Evolutionary conservation across 2,797 vertebrate genomes (phyloP).

Genomic region (Knipowitschia caucasica): DNA sequence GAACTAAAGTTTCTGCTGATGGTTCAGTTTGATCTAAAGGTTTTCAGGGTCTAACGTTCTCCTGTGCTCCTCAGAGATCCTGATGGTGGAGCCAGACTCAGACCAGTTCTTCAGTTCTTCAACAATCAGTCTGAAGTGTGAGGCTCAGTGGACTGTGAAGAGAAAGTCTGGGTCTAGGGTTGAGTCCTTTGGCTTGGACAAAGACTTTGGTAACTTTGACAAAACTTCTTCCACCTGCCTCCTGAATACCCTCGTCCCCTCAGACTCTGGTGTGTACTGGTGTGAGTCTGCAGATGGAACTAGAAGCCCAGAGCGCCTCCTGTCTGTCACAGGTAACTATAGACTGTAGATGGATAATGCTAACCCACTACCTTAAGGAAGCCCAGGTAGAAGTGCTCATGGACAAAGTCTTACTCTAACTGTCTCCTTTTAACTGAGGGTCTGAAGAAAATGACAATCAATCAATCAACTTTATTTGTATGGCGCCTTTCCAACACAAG

Average conservation of each 20-base stretch:
- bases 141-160: neutral
- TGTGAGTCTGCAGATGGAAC: neutral
- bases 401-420: no score
- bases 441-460: no score
- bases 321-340: conserved; percentile 1
- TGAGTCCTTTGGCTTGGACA: neutral
- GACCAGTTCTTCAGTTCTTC: neutral
- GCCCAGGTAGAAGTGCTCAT: no score
- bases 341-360: no score
- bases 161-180: neutral
- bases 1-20: no score
- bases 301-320: neutral
- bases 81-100: neutral
- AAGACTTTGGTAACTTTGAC: neutral
- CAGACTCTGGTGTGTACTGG: neutral
- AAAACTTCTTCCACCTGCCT: neutral
- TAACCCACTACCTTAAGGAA: no score
- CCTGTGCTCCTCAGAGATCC: neutral
- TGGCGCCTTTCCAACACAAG: no score
- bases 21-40: neutral
- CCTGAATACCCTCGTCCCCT: rapidly evolving
- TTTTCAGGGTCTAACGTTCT: neutral
- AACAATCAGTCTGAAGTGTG: neutral
- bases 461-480: no score
- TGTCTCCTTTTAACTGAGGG: no score